A percentile compares a stretch with the other conserved stretches of the same genome.
These are phyloP conservation scores for Parnassius orleans DNA, from an alignment of 2,888 invertebrate species.

Conservation along the genomic window DNA sequence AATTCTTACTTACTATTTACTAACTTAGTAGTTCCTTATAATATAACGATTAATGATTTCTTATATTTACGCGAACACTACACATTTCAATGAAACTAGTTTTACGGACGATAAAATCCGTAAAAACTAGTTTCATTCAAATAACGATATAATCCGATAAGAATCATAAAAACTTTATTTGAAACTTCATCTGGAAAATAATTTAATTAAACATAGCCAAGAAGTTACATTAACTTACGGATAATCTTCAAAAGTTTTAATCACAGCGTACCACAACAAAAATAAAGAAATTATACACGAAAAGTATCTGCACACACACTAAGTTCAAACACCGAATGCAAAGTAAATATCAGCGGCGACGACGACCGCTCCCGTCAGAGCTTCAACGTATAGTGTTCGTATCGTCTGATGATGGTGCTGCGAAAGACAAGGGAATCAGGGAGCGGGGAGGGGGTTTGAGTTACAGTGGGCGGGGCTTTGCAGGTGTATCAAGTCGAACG, in stretches of 20 bases:
- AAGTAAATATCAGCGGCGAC: constrained; percentile 38
- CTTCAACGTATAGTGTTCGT: constrained; percentile 66
- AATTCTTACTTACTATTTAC: too few relatives aligned
- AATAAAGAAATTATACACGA: constrained; percentile 43
- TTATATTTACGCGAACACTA: too few relatives aligned
- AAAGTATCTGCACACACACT: constrained; percentile 63
- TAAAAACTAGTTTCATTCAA: too few relatives aligned
- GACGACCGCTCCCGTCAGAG: constrained; percentile 55
- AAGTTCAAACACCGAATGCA: constrained; percentile 53
- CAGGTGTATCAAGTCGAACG: constrained; percentile 71
- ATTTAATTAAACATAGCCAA: too few relatives aligned
- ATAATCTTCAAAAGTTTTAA: constrained; percentile 26
- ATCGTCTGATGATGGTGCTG: constrained; percentile 63
- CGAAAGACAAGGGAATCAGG: constrained; percentile 52
- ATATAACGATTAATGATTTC: too few relatives aligned
- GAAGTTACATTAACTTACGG: constrained; percentile 35
- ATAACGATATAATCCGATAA: too few relatives aligned
- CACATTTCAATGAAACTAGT: too few relatives aligned
- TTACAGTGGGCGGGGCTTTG: constrained; percentile 57
- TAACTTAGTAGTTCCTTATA: too few relatives aligned
- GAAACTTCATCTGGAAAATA: too few relatives aligned
- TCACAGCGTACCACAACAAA: constrained; percentile 23
- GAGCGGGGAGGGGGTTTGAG: constrained; percentile 39
- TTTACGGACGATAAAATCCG: too few relatives aligned
- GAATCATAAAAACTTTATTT: too few relatives aligned